Evolutionary conservation across 2,797 vertebrate species (phyloP), one percentile per base, ranked within the genome.

Genomic region (Enteromius viviparus): DNA sequence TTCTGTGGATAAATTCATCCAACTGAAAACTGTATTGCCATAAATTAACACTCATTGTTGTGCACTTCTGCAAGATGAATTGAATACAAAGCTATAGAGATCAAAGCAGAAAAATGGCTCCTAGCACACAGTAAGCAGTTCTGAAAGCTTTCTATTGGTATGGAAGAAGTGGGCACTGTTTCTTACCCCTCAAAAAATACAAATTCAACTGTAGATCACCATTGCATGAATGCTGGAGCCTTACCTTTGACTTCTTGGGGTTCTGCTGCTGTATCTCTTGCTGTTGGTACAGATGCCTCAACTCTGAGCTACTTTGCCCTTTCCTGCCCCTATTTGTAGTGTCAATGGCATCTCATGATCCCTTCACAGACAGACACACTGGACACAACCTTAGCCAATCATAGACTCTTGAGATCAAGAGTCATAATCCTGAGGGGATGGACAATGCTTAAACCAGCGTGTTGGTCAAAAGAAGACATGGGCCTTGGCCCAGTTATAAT

Each of bases 281-380:
- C 55, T 66, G 49, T 29, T 10, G 62, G 47, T 76, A 55, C 8
- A 12, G 70, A 37, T 77, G 45, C 15, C 42, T 60, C 12, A 49
- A 42, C 45, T 66, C 82, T 78, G 83, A 89, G 49, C 77, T 87
- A 45, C 82, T 83, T 80, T 51, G 80, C 85, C 47, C 23, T 32
- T 40, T 64, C 83, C 83, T 87, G 69, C 89, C 87, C 70, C 85
- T 94, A 94, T 94, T 93, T 95, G 93, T 94, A 95, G 89, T 55
- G 42, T 82, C 72, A 55, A 29, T 70, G 53, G 34, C 71, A 53
- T 58, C 71, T 58, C 37, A 55, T 74, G 62, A 82, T 82, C 71
- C 32, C 78, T 58, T 53, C 37, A 66, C 66, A 81, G 81, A 86
- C 65, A 72, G 64, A 81, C 78, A 72, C 47, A 45, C 26, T 76